Evolutionary conservation across 2,888 invertebrate genomes (phyloP), one percentile per base, ranked within the genome.

Genomic region (Pseudococcus longispinus): DNA sequence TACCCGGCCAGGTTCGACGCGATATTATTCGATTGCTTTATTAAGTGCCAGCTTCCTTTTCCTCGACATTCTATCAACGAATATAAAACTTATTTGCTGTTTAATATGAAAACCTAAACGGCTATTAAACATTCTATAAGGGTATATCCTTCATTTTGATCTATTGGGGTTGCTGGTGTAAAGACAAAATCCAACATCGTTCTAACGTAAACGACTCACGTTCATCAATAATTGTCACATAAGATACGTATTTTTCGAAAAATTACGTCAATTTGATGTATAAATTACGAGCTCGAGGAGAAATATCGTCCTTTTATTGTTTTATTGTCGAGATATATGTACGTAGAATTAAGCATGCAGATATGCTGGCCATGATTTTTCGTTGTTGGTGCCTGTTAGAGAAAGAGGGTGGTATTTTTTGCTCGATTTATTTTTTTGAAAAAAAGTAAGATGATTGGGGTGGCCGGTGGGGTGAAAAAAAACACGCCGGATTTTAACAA

Each of bases 181-280:
- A 42, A 37, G 77, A 42, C 77, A 42, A 80, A 80, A 29, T 37
- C 18, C 6, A 13, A 20, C 5, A 42, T 4, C 2, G 20, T 15
- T 32, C 18, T 20, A 42, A 42, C 37, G 42, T 80, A 20, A 29
- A 80, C 77, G 77, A 29, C 29, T 80, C 77, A 42, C 77, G 77
- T 80, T 20, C 77, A 80, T 80, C 77, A 80, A 80, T 80, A 80
- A 80, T 80, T 80, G 77, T 80, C 77, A 80, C 20, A 80, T 42
- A 42, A 80, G 42, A 18, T 42, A 80, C 20, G 42, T 42, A 26
- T 80, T 80, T 77, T 42, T 80, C 77, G 77, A 5, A n/a, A 80
- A 80, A 80, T 20, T 80, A 80, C 42, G 23, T 23, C 37, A 80
- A 6, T 80, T 42, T 42, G 23, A n/a, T 18, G 77, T 80, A 42